phyloP scores from a whole-genome alignment of 2,888 invertebrate species.

The Athetis lepigone region DNA sequence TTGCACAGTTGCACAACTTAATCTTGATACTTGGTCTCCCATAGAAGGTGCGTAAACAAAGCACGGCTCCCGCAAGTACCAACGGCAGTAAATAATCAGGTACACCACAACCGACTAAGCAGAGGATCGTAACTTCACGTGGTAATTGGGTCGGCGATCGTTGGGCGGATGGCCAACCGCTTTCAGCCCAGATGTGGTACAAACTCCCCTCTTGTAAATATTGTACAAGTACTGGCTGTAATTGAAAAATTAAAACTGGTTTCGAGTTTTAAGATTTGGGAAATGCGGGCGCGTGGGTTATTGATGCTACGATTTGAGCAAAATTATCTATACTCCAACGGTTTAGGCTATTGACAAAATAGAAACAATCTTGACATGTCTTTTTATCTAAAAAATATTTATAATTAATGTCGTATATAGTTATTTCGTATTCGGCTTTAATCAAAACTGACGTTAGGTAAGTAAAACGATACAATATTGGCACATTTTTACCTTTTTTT shows the following conservation, averaged over 20 bases:
- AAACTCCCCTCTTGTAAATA: constrained; percentile 49
- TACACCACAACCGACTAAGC: constrained; percentile 49
- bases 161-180: constrained; percentile 68
- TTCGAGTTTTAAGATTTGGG: background rate
- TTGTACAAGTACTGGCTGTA: constrained; percentile 39
- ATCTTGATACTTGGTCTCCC: constrained; percentile 30
- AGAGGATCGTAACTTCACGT: constrained; percentile 55
- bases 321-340: no score
- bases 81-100: constrained; percentile 54
- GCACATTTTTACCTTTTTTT: no score
- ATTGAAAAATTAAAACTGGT: constrained; percentile 22
- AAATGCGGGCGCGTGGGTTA: no score
- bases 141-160: constrained; percentile 66
- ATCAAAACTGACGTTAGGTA: no score
- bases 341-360: no score
- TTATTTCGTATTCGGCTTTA: no score
- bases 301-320: no score
- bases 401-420: no score
- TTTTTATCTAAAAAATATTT: no score
- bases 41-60: constrained; percentile 43
- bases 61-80: constrained; percentile 23
- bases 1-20: constrained; percentile 3
- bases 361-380: no score
- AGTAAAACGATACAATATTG: no score
- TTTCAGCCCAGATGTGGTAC: constrained; percentile 52